Base-by-base conservation (phyloP, 2,113 vertebrate species). In the Mobula hypostoma region DNA sequence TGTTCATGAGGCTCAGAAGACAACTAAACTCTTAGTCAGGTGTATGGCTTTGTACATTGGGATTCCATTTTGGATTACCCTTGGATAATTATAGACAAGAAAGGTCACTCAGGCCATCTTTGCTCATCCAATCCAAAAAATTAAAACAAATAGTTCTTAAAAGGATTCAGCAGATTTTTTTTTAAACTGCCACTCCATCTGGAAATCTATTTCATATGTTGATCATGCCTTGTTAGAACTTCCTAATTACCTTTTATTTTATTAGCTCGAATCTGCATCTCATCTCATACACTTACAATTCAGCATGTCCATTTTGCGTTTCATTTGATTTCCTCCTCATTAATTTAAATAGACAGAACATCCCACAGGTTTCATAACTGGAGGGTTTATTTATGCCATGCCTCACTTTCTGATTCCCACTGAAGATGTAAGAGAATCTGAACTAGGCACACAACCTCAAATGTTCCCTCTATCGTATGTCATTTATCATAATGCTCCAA, bases 401-500 rank as follows among this genome's bases (percentile, higher is more conserved):
- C 5, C 56, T 90, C 85, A 68, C 7, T 17, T 21, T 32, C 61
- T 90, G 85, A 90, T 66, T 32, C 15, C 14, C 3, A 17, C 29
- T 27, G 14, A 32, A 63, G 61, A 19, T 90, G 12, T 19, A 29
- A 14, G n/a, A 90, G 61, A 63, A 66, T 90, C 61, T 8, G 29
- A 66, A 32, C 9, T 11, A 2, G 15, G 61, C 14, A 5, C 61
- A 32, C 61, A 63, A 88, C 11, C 85, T 58, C 61, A 12, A 88
- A 88, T 29, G 27, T 14, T 63, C 14, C n/a, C 29, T n/a, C n/a
- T 21, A 66, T 9, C 1, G 8, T 29, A 58, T 6, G 1, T 68
- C 85, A 90, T 66, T 90, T 90, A 68, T 63, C 85, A 6, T 15
- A 66, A 66, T 88, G 85, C 85, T n/a, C 24, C 29, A 90, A 90